Percentiles rank a stretch among this genome's conserved stretches.
phyloP scores from a whole-genome alignment of 2,888 invertebrate genomes.

The Nowickia ferox region DNA sequence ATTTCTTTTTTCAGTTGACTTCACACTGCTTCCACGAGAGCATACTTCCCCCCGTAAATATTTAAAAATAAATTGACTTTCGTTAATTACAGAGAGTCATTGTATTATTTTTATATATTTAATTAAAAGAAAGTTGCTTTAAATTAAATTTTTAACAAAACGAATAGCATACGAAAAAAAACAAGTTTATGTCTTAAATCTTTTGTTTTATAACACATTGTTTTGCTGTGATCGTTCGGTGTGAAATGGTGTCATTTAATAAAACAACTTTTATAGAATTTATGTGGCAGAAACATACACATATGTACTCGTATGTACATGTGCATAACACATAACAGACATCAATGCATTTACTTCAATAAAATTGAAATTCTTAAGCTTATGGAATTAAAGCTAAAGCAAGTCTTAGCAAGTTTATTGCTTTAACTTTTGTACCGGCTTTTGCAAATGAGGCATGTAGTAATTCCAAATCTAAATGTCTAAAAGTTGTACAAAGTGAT shows the following conservation, averaged over 20 bases:
- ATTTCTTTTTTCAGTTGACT: too few relatives aligned
- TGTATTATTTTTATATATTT: neutral
- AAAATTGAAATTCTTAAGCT: slow-evolving; percentile 19
- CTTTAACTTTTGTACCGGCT: slow-evolving; percentile 55
- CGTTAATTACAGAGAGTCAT: too few relatives aligned
- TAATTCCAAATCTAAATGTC: slow-evolving; percentile 35
- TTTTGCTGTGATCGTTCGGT: neutral
- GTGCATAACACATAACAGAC: neutral
- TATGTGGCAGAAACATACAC: neutral
- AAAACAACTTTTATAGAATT: slow-evolving; percentile 42
- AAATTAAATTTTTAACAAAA: neutral
- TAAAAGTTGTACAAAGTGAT: slow-evolving; percentile 62
- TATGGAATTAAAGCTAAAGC: slow-evolving; percentile 54
- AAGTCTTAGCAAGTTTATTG: slow-evolving; percentile 55
- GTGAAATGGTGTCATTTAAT: slow-evolving; percentile 48
- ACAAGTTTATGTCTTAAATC: slow-evolving; percentile 60
- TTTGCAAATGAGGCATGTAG: slow-evolving; percentile 23
- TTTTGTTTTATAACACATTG: slow-evolving; percentile 45
- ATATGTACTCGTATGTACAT: slow-evolving; percentile 13
- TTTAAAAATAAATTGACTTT: too few relatives aligned
- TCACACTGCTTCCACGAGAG: too few relatives aligned
- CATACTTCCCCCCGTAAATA: too few relatives aligned
- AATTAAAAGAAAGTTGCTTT: slow-evolving; percentile 13
- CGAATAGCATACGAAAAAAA: neutral
- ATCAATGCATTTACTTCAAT: neutral